Percentiles rank a stretch among this genome's conserved stretches.
These are phyloP conservation scores for Rhinoraja longicauda DNA, from an alignment of 2,797 vertebrate species.

Conservation along the genomic window DNA sequence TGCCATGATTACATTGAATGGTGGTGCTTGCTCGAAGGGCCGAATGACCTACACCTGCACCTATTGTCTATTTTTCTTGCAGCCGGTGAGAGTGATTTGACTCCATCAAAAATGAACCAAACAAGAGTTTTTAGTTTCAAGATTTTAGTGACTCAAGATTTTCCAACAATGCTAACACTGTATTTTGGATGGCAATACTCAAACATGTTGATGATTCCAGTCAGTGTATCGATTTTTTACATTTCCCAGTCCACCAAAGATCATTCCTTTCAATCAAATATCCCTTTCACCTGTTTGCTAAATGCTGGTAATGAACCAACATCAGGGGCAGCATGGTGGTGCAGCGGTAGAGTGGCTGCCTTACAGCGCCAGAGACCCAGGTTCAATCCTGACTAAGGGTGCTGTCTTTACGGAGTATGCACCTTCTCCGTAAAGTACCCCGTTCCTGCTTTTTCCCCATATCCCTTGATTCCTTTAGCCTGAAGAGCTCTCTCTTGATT, in stretches of 20 bases:
- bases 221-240: not conserved
- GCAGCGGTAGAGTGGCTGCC: not conserved
- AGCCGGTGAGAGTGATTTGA: conserved; percentile 2
- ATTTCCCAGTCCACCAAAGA: not conserved
- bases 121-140: not conserved
- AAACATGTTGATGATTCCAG: not conserved
- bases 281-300: not conserved
- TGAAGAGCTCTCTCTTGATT: not conserved
- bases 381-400: no score
- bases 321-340: no score
- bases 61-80: not conserved
- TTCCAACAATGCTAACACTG: not conserved
- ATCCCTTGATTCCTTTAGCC: no score
- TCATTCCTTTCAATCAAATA: not conserved
- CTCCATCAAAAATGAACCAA: not conserved
- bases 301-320: not conserved
- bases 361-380: not conserved
- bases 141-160: not conserved
- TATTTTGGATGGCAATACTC: not conserved
- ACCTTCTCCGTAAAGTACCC: no score
- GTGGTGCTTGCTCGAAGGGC: no score
- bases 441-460: no score
- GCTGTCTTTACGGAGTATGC: no score
- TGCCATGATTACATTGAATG: no score
- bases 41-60: no score